Conservation (phyloP, 2,888 invertebrate species). For the Drosophila pseudotakahashii region DNA sequence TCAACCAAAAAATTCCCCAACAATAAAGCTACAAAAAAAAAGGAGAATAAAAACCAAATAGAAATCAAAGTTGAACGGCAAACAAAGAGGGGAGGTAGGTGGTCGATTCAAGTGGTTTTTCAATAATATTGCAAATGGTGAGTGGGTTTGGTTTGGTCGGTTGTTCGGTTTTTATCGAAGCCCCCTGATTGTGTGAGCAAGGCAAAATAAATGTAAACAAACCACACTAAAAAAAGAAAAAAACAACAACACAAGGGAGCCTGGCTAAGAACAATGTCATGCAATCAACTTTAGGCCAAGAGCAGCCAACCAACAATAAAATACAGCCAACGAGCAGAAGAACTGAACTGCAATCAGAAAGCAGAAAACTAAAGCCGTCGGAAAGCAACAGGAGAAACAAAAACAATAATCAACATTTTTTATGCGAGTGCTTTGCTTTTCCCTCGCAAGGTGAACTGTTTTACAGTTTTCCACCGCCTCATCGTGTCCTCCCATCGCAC, state of each 20-base stretch:
- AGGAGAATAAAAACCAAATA: conserved; percentile 33
- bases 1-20: conserved; percentile 24
- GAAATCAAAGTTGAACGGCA: conserved; percentile 55
- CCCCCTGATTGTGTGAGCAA: conserved; percentile 57
- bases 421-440: conserved; percentile 15
- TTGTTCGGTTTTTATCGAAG: conserved; percentile 5
- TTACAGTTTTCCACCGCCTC: conserved; percentile 2
- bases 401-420: conserved; percentile 60
- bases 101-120: conserved; percentile 46
- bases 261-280: conserved; percentile 77
- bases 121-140: conserved; percentile 62
- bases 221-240: conserved; percentile 19
- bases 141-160: conserved; percentile 16
- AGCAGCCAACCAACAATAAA: conserved; percentile 55
- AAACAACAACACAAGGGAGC: conserved; percentile 33
- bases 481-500: too few species aligned
- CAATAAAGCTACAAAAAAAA: conserved; percentile 11
- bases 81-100: conserved; percentile 19
- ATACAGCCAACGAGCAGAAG: conserved; percentile 17
- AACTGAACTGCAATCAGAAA: conserved; percentile 33
- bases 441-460: conserved; percentile 54
- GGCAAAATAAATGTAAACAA: conserved; percentile 74
- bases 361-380: conserved; percentile 27
- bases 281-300: conserved; percentile 77
- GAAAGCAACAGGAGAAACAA: conserved; percentile 40